phyloP scores from a whole-genome alignment of 1,140 invertebrate species.

The Papilio dardanus region DNA sequence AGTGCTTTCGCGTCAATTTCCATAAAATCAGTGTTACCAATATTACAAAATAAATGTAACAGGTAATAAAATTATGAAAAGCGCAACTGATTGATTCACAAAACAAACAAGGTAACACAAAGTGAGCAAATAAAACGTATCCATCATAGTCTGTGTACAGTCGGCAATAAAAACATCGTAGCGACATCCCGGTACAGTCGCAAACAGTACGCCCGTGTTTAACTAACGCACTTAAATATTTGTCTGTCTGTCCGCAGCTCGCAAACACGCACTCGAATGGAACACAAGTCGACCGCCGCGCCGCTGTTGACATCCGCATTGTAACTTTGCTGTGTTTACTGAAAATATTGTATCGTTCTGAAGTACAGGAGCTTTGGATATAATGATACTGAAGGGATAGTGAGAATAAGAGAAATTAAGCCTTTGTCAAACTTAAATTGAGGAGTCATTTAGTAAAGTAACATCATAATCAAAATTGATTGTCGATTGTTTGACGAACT shows the following conservation, averaged over 20 bases:
- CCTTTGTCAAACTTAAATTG: too few species aligned
- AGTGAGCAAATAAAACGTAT: slow-evolving; percentile 35
- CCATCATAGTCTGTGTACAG: slow-evolving; percentile 31
- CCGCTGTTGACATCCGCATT: slow-evolving; percentile 22
- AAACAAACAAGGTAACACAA: neutral
- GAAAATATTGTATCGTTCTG: neutral
- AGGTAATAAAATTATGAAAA: slow-evolving; percentile 17
- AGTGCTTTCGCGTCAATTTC: neutral
- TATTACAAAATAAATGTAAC: neutral
- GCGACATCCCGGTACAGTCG: slow-evolving; percentile 11
- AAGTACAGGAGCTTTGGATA: neutral
- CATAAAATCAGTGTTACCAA: neutral
- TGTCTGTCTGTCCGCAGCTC: slow-evolving; percentile 34
- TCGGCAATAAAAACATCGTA: slow-evolving; percentile 32
- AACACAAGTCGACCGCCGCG: neutral
- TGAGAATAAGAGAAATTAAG: neutral
- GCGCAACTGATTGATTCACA: neutral
- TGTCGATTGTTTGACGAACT: too few species aligned
- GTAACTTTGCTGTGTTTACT: slow-evolving; percentile 27
- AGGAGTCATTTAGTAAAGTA: too few species aligned
- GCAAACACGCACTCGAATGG: slow-evolving; percentile 34
- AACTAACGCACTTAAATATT: slow-evolving; percentile 38
- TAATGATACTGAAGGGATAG: neutral
- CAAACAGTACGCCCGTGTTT: slow-evolving; percentile 32
- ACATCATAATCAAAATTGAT: too few species aligned